A percentile compares a stretch with the other conserved stretches of the same genome.
These are phyloP conservation scores for Pithys albifrons DNA, from an alignment of 2,113 vertebrate genomes.

Conservation along the genomic window DNA sequence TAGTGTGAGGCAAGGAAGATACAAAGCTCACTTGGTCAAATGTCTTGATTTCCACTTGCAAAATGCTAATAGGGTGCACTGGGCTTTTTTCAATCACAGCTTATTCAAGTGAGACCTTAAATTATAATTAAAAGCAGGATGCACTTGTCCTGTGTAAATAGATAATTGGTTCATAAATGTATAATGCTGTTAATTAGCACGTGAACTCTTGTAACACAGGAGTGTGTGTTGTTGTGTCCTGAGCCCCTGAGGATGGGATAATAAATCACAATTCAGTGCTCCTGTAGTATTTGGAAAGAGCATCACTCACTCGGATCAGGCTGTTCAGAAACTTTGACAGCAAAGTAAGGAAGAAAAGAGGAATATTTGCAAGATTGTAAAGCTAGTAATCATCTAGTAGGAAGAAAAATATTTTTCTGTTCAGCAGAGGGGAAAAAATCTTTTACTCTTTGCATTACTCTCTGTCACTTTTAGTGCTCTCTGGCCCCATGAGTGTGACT, in stretches of 20 bases:
- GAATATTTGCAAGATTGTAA: not conserved
- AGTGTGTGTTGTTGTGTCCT: not conserved
- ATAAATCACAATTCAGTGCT: not conserved
- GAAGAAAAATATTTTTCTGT: not conserved
- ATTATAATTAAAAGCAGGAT: conserved; percentile 58
- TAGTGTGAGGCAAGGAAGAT: not conserved
- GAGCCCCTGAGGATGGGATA: not conserved
- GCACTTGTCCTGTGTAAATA: conserved; percentile 52
- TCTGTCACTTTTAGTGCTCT: not conserved
- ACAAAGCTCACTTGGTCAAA: not conserved
- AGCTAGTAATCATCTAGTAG: not conserved
- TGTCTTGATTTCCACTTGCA: not conserved
- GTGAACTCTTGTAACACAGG: conserved; percentile 14
- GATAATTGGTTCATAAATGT: conserved; percentile 63
- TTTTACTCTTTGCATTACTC: not conserved
- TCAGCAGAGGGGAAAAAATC: not conserved
- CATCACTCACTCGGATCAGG: not conserved
- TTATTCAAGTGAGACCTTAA: conserved; percentile 46
- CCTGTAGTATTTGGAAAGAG: not conserved
- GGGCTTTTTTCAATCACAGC: conserved; percentile 28
- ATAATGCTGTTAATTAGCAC: conserved; percentile 57
- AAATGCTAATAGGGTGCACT: conserved; percentile 36
- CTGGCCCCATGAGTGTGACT: not conserved
- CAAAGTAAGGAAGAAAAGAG: not conserved
- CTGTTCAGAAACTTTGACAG: not conserved